Evolutionary conservation across 2,888 invertebrate species (phyloP).

Genomic region (Iselma pallidipennis): DNA sequence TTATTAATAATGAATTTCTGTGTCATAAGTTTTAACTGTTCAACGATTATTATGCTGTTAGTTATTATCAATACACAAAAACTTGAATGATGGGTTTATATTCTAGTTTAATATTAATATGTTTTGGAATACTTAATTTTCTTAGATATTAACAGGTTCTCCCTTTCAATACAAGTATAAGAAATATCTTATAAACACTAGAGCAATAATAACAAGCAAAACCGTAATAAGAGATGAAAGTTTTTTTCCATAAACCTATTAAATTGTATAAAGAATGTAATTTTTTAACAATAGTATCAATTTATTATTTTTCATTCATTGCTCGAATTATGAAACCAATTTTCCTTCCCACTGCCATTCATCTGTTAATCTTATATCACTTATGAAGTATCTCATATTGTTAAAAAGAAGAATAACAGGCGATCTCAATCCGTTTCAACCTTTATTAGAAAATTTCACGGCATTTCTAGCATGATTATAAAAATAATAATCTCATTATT

Average conservation of each 20-base stretch:
- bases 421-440: background rate
- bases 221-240: too few relatives aligned
- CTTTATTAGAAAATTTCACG: slow-evolving; percentile 13
- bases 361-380: slow-evolving; percentile 16
- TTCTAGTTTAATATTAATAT: too few relatives aligned
- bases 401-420: slow-evolving; percentile 17
- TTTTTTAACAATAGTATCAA: slow-evolving; percentile 14
- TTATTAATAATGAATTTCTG: too few relatives aligned
- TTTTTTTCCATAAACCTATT: background rate
- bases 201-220: too few relatives aligned
- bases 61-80: too few relatives aligned
- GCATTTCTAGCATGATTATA: background rate
- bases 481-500: background rate
- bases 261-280: background rate
- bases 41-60: too few relatives aligned
- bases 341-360: slow-evolving; percentile 15
- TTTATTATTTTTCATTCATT: slow-evolving; percentile 24
- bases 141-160: too few relatives aligned
- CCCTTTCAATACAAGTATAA: too few relatives aligned
- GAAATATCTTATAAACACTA: too few relatives aligned
- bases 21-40: too few relatives aligned
- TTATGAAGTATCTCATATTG: slow-evolving; percentile 5
- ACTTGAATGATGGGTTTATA: too few relatives aligned
- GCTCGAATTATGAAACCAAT: slow-evolving; percentile 16
- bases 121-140: too few relatives aligned